Conservation (phyloP, 2,113 vertebrate genomes). For the Psophia crepitans region DNA sequence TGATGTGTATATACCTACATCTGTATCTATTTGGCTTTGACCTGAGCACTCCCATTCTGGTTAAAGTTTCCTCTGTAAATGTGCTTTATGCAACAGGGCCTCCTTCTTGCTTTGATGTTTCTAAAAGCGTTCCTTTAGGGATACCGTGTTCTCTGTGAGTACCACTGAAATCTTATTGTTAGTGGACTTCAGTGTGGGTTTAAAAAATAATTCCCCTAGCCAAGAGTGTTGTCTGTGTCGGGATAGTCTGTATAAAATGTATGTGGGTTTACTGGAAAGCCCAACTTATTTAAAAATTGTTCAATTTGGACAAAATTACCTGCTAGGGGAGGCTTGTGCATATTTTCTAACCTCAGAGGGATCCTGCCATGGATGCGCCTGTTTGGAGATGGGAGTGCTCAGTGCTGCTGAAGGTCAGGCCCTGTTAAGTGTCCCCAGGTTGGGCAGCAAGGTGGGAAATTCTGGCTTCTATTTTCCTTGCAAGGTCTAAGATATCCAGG, state of each 20-base stretch:
- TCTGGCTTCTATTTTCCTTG: not conserved
- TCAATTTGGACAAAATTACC: not conserved
- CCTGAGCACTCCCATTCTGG: not conserved
- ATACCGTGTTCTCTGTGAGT: too few relatives aligned
- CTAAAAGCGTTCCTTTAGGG: not conserved
- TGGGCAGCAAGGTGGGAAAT: not conserved
- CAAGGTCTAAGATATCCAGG: not conserved
- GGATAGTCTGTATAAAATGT: not conserved
- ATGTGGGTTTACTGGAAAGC: not conserved
- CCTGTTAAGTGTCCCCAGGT: not conserved
- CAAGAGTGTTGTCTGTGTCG: fast-evolving
- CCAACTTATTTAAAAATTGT: not conserved
- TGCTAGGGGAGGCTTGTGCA: fast-evolving
- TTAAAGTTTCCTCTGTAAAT: not conserved
- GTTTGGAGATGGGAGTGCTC: not conserved
- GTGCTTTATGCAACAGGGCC: not conserved
- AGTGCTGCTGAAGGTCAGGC: not conserved
- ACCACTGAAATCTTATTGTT: not conserved
- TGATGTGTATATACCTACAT: not conserved
- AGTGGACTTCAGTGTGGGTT: not conserved
- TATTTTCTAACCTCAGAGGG: not conserved
- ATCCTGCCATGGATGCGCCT: too few relatives aligned
- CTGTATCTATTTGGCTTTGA: not conserved
- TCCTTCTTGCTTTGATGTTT: not conserved
- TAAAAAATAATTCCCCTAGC: not conserved